Conservation (phyloP, 2,113 vertebrate species). For the human (Homo sapiens) region DNA sequence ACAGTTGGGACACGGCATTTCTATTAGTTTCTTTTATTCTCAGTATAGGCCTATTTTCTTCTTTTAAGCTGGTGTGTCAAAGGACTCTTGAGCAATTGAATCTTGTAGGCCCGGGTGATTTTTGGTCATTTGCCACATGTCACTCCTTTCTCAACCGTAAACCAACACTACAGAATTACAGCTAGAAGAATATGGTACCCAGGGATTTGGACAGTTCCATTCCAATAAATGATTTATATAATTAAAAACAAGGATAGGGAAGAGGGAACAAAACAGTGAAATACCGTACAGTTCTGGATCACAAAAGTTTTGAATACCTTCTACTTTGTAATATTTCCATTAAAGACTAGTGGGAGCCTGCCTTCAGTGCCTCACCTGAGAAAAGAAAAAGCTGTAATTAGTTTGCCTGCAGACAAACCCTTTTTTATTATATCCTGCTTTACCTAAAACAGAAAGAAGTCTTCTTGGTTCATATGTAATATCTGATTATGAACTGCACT, state of each 20-base stretch:
- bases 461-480: background rate
- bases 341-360: background rate
- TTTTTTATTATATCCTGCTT: background rate
- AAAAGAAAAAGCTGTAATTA: background rate
- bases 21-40: constrained; percentile 30
- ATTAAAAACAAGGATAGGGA: background rate
- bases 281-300: background rate
- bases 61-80: background rate
- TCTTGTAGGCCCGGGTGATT: background rate
- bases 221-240: constrained; percentile 3
- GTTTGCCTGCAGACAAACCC: background rate
- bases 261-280: background rate
- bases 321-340: background rate
- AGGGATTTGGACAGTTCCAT: background rate
- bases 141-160: background rate
- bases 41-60: constrained; percentile 27
- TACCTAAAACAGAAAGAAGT: background rate
- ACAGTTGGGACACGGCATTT: background rate
- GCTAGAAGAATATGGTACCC: background rate
- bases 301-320: background rate
- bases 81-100: background rate
- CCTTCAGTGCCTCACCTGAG: background rate
- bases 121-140: background rate
- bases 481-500: background rate
- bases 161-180: background rate